Evolutionary conservation across 2,797 vertebrate genomes (phyloP).

Genomic region (Halcyon badia): DNA sequence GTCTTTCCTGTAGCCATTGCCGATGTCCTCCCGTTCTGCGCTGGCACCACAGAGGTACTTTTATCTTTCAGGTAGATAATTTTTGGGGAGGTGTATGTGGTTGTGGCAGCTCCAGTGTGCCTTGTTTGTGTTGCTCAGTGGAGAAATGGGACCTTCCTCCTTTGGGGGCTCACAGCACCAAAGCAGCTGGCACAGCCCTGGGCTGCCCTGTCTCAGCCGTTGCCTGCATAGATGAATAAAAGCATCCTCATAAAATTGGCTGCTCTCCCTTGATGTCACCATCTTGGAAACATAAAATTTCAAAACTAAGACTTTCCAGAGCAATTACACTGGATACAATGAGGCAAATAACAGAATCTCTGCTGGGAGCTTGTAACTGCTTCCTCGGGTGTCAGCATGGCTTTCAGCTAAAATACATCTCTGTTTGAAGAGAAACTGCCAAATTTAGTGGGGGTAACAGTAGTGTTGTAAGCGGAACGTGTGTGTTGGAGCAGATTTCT

Average conservation of each 20-base stretch:
- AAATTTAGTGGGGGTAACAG: neutral
- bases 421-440: neutral
- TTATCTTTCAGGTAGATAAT: neutral
- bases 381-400: neutral
- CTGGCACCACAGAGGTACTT: neutral
- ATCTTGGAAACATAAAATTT: neutral
- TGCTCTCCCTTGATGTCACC: neutral
- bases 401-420: neutral
- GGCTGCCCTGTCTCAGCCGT: neutral
- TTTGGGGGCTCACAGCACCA: neutral
- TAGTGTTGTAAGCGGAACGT: neutral
- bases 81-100: neutral
- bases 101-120: neutral
- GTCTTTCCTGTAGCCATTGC: rapidly evolving
- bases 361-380: neutral
- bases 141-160: neutral
- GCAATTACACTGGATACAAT: neutral
- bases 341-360: neutral
- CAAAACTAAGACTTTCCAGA: neutral
- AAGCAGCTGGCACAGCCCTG: neutral
- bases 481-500: neutral
- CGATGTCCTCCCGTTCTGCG: rapidly evolving
- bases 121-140: neutral
- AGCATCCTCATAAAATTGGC: neutral
- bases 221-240: neutral